Conservation (phyloP, 2,888 invertebrate genomes). For the Atrina japonica region DNA sequence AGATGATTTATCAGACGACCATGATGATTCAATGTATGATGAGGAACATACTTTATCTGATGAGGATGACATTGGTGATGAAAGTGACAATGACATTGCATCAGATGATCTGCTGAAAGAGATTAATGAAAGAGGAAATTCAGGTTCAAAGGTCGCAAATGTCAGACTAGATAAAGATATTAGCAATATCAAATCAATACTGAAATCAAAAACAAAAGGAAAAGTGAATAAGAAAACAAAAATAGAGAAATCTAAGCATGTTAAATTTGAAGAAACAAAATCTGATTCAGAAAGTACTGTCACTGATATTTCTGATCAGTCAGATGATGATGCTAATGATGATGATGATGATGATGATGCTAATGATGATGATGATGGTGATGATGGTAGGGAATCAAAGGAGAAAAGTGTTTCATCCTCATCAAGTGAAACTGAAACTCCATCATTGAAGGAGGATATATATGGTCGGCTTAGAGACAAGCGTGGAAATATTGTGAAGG, state of each 20-base stretch:
- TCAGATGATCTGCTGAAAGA: constrained; percentile 22
- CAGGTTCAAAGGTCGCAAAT: constrained; percentile 85
- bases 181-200: constrained; percentile 75
- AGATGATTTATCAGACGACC: constrained; percentile 27
- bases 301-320: constrained; percentile 42
- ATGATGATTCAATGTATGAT: constrained; percentile 23
- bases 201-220: constrained; percentile 19
- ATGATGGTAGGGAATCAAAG: constrained; percentile 22
- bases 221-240: constrained; percentile 72
- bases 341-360: constrained; percentile 80
- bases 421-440: constrained; percentile 7
- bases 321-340: constrained; percentile 49
- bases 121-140: constrained; percentile 15
- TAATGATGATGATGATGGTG: constrained; percentile 73
- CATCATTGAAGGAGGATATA: constrained; percentile 86
- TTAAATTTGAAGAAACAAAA: constrained; percentile 60
- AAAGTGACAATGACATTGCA: constrained; percentile 55
- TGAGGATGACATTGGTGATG: constrained; percentile 82
- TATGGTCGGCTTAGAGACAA: constrained; percentile 92
- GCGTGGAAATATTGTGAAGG: constrained; percentile 87
- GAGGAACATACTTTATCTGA: constrained; percentile 85
- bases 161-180: constrained; percentile 82
- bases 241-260: constrained; percentile 70
- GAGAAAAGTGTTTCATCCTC: constrained; percentile 20
- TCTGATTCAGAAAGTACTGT: constrained; percentile 44